A percentile compares a stretch with the other conserved stretches of the same genome.
Evolutionary conservation across 2,797 vertebrate genomes (phyloP).

Genomic region (Falco concolor): DNA sequence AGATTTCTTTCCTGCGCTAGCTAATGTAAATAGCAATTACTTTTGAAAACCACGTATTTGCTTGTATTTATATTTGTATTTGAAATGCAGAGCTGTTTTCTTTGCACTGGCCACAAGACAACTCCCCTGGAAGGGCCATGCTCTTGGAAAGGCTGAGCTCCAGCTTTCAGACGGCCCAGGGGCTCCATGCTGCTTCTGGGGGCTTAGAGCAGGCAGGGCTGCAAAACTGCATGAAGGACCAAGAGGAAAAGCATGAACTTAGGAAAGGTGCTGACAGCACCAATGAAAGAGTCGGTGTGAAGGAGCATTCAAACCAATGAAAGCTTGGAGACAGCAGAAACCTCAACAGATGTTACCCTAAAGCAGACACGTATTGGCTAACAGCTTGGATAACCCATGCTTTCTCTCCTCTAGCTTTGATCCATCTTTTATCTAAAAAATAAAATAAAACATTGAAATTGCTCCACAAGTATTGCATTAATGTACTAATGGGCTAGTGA

Average conservation of each 20-base stretch:
- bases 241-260: accelerated
- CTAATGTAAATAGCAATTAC: not conserved
- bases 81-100: accelerated
- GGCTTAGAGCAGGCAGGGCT: not conserved
- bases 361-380: not conserved
- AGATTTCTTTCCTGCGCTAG: not conserved
- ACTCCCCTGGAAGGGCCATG: not conserved
- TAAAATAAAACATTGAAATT: not conserved
- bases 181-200: too few relatives aligned
- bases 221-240: accelerated
- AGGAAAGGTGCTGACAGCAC: accelerated
- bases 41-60: not conserved
- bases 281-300: accelerated
- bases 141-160: not conserved
- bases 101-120: not conserved
- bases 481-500: not conserved
- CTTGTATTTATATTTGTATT: not conserved
- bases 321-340: not conserved
- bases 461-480: not conserved
- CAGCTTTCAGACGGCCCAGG: too few relatives aligned
- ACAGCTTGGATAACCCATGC: accelerated
- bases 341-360: not conserved
- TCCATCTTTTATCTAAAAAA: not conserved
- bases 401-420: not conserved
- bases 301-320: accelerated